phyloP scores from a whole-genome alignment of 2,888 invertebrate species.

The Tetanocera ferruginea region DNA sequence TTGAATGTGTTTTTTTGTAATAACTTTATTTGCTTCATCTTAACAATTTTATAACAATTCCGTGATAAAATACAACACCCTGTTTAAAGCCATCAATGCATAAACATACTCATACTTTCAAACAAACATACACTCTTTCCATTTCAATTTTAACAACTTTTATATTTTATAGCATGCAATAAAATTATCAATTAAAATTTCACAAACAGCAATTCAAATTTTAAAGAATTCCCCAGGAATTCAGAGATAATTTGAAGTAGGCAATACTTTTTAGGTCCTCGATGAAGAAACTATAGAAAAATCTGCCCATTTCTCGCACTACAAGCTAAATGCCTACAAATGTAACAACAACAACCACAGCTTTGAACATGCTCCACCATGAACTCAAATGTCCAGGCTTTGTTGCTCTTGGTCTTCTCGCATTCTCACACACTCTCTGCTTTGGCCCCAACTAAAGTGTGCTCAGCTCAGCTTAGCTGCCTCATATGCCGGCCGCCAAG shows the following conservation, averaged over 20 bases:
- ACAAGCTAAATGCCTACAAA: neutral
- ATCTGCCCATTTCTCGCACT: neutral
- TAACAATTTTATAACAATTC: too few species aligned
- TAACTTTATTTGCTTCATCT: too few species aligned
- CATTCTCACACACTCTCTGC: neutral
- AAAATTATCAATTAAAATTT: neutral
- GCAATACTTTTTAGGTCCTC: neutral
- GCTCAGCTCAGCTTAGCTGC: too few species aligned
- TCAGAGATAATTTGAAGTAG: neutral
- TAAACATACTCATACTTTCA: too few species aligned
- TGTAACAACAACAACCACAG: constrained; percentile 3
- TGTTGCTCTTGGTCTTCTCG: neutral
- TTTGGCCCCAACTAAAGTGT: too few species aligned
- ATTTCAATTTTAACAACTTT: too few species aligned
- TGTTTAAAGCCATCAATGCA: too few species aligned
- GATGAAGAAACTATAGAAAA: neutral
- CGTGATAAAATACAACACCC: too few species aligned
- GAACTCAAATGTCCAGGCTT: constrained; percentile 17
- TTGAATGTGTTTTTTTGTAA: too few species aligned
- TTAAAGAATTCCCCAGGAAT: neutral
- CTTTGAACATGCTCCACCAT: neutral
- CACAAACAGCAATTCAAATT: neutral
- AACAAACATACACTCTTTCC: too few species aligned
- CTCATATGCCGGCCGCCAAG: neutral
- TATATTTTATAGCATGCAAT: too few species aligned